phyloP scores from a whole-genome alignment of 2,113 vertebrate species.

The Tetrao urogallus region DNA sequence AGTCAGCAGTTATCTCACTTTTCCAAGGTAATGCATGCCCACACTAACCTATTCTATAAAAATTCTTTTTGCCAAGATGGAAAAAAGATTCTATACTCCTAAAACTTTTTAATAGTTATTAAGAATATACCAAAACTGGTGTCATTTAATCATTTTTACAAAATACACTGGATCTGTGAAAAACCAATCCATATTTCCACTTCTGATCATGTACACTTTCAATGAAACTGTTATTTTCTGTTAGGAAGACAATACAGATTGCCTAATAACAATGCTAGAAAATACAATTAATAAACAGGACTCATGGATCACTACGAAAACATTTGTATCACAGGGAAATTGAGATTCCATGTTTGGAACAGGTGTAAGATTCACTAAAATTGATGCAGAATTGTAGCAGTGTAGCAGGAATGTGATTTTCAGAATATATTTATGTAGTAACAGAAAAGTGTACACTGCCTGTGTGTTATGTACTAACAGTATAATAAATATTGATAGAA shows the following conservation, averaged over 20 bases:
- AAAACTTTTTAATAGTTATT: not conserved
- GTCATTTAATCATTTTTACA: not conserved
- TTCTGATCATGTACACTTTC: not conserved
- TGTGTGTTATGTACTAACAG: not conserved
- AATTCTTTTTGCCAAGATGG: not conserved
- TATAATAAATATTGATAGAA: not conserved
- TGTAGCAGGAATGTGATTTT: not conserved
- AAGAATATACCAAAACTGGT: not conserved
- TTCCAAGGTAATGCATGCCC: not conserved
- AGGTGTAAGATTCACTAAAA: not conserved
- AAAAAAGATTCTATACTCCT: not conserved
- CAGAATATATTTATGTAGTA: not conserved
- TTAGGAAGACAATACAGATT: not conserved
- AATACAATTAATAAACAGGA: not conserved
- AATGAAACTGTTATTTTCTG: not conserved
- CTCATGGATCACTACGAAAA: not conserved
- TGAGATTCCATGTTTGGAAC: fast-evolving
- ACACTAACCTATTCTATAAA: not conserved
- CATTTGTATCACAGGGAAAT: not conserved
- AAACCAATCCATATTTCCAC: not conserved
- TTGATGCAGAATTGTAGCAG: not conserved
- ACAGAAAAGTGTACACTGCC: fast-evolving
- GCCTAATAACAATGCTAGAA: not conserved
- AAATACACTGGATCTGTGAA: not conserved
- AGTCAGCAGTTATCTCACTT: not conserved